Conservation (phyloP, 2,113 vertebrate genomes). For the Blennius ocellaris region DNA sequence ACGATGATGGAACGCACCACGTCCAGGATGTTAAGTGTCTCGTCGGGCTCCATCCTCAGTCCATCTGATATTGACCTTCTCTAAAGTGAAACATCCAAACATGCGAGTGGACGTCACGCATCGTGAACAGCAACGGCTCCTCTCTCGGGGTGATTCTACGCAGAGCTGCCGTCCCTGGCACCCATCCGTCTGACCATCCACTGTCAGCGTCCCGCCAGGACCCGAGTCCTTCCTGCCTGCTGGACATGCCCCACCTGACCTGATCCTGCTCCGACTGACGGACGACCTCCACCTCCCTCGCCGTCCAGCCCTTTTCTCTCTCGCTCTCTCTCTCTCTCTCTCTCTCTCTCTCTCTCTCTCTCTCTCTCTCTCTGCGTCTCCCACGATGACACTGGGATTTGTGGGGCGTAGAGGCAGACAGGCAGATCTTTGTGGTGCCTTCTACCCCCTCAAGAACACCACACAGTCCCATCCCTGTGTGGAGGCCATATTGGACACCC, state of each 20-base stretch:
- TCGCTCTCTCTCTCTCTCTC: conserved; percentile 27
- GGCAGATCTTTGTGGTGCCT: conserved; percentile 71
- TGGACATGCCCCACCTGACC: conserved; percentile 1
- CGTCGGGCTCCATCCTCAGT: conserved; percentile 25
- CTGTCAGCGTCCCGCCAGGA: conserved; percentile 22
- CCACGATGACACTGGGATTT: conserved; percentile 53
- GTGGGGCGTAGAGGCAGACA: conserved; percentile 59
- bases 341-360: conserved; percentile 13
- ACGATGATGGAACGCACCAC: conserved; percentile 32
- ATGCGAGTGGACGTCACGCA: conserved; percentile 12
- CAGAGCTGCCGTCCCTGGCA: not conserved
- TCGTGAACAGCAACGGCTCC: not conserved
- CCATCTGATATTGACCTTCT: not conserved
- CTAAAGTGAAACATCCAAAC: not conserved
- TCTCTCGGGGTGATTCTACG: not conserved
- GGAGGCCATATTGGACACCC: conserved; percentile 77
- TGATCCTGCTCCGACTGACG: not conserved
- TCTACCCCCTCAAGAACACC: conserved; percentile 34
- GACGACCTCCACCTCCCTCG: not conserved
- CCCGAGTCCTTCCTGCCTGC: conserved; percentile 25
- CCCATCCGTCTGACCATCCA: conserved; percentile 11
- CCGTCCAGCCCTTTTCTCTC: conserved; percentile 4
- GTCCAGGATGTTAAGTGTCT: conserved; percentile 8
- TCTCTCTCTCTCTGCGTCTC: conserved; percentile 33
- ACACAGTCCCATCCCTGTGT: conserved; percentile 71